Evolutionary conservation across 2,797 vertebrate genomes (phyloP), one percentile per base, ranked within the genome.

Genomic region (Sardinella longiceps): DNA sequence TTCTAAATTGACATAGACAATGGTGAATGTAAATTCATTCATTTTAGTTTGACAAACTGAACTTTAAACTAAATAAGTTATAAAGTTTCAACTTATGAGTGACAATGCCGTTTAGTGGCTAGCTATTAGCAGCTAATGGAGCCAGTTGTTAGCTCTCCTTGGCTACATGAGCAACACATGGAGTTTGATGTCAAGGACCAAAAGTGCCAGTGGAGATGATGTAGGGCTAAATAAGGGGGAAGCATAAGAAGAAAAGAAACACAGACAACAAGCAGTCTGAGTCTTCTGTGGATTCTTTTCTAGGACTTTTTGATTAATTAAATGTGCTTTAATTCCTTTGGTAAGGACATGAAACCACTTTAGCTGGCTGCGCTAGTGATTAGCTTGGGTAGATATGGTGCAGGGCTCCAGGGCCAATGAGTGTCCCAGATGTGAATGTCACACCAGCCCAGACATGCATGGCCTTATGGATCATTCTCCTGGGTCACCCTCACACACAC

Each of bases 401-500:
- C 81, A 74, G 3, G 18, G 82, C 84, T 89, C 80, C 58, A 23
- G 84, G 82, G 83, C 51, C 46, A 37, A 43, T 74, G 85, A 37
- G 33, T 74, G 85, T 89, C 89, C 87, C 87, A 85, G 46, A 81
- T 90, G 88, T 80, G 85, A 87, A 85, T 80, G 82, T 85, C 74
- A 86, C 84, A 86, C 84, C 48, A 70, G 77, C 85, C 83, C 83
- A 85, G 87, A 86, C 88, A 88, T 63, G 70, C 87, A 87, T 60
- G 80, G 80, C 80, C 82, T 87, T 89, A 83, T 60, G 83, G 51
- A 50, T 84, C 56, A 45, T 48, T 84, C 88, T 89, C 89, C 84
- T 77, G 89, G 88, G 89, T 89, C 82, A 83, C 89, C 39, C 83
- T 80, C 80, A 66, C 53, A 50, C 43, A 84, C 70, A 85, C 20